Base-by-base conservation (phyloP, 2,113 vertebrate species). In the Gopherus evgoodei region DNA sequence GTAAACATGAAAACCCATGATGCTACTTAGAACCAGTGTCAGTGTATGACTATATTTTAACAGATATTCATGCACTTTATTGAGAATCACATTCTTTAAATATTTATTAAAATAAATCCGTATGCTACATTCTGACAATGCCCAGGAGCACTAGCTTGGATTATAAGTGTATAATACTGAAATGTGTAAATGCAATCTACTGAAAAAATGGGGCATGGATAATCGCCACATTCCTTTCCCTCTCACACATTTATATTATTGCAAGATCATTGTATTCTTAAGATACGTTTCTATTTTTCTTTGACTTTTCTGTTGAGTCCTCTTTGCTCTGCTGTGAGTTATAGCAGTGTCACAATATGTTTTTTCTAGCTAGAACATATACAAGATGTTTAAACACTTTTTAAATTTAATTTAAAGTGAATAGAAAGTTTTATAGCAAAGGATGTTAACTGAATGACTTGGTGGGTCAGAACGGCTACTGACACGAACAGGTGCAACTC, bases 331-430 rank as follows among this genome's bases (percentile, higher is more conserved):
- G 16, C 31, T 1, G 0, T 52, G 59, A 44, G 59, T 44, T 59
- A 27, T 53, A n/a, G 31, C 31, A 87, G 14, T 0, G 1, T 86
- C 84, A 2, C 12, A 22, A 1, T 47, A 9, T 4, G 49, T 29
- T 47, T n/a, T 54, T 49, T 12, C 76, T 38, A 89, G 47, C 88
- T 47, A 27, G 47, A 86, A 19, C 29, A 49, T 31, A 3, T 31
- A 42, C 0, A 0, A 72, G 31, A 11, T 88, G 12, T 57, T 87
- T 84, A 31, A 90, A 56, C 1, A 31, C 19, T 44, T 0, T 56
- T 31, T 81, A 27, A 79, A 93, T 14, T 14, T 22, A 89, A 47
- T 87, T 83, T 81, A 29, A 80, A 78, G 17, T 13, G 42, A 47
- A 27, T 78, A 27, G 62, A 59, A 38, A 17, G 80, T 92, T 52